Base-by-base conservation (phyloP, 2,797 vertebrate species). In the Hemitrygon akajei region DNA sequence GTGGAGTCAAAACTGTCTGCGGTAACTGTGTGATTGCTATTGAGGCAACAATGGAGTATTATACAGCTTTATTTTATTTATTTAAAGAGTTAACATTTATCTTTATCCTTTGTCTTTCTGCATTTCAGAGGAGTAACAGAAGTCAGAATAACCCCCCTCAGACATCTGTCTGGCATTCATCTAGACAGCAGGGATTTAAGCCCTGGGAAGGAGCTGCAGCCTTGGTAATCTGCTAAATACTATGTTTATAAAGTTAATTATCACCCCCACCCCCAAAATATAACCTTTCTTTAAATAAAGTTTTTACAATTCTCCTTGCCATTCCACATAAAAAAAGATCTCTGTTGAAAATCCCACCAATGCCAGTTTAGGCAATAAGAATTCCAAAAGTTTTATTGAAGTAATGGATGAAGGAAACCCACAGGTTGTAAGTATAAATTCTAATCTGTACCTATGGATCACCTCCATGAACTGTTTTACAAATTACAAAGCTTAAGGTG, bases 1-100 rank as follows among this genome's bases (percentile, higher is more conserved):
- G 95, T 95, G 94, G 95, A 95, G 25, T 93, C 95, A 63, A 95
- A 94, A 93, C 95, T 82, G 94, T 93, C 95, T 94, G 95, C 79
- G 63, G 89, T 79, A 94, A 91, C 58, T 84, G 81, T 93, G 34
- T 93, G n/a, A 75, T 73, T 40, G 20, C 40, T 5, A 4, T 58
- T 95, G 94, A 94, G 94, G 95, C 94, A 94, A 95, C 94, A 94
- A 10, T 91, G 94, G 94, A 94, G 89, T 25, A 37, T 37, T 89
- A 60, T 25, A 27, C 20, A 56, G 20, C 25, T 60, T 60, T 86
- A 58, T 5, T 86, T 69, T 89, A 47, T 47, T 47, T 47, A 47
- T 47, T n/a, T 37, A 34, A 34, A 18, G 60, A 63, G n/a, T 93
- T 40, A 34, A 75, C 94, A 86, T 93, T 92, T 95, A 22, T 63